phyloP scores from a whole-genome alignment of 2,113 vertebrate species.

The Puma concolor region DNA sequence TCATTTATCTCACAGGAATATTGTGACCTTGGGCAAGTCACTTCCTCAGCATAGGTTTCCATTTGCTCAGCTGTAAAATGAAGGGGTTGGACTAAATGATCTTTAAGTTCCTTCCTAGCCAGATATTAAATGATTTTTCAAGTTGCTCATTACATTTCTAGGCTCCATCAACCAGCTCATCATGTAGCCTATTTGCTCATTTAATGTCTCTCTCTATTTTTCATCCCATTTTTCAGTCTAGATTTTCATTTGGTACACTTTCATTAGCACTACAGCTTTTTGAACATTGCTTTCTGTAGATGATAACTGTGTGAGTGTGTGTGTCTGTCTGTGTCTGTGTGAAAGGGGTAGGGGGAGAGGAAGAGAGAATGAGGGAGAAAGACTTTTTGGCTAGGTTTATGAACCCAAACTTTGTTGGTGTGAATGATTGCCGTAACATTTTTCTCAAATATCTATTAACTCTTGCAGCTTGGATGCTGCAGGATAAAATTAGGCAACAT shows the following conservation, averaged over 20 bases:
- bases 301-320: not conserved
- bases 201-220: slow-evolving; percentile 13
- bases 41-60: not conserved
- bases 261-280: not conserved
- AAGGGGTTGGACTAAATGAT: slow-evolving; percentile 19
- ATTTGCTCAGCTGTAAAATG: slow-evolving; percentile 3
- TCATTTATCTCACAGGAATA: not conserved
- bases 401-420: not conserved
- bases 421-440: not conserved
- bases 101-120: not conserved
- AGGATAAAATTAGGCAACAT: not conserved
- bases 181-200: not conserved
- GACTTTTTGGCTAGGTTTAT: not conserved
- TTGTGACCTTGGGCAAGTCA: slow-evolving; percentile 2
- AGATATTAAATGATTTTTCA: slow-evolving; percentile 66
- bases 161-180: slow-evolving; percentile 56
- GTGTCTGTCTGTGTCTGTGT: not conserved
- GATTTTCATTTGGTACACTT: slow-evolving; percentile 32
- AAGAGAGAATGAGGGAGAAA: not conserved
- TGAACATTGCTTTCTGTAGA: not conserved
- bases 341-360: not conserved
- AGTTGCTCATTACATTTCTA: slow-evolving; percentile 61
- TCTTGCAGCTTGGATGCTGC: not conserved
- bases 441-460: slow-evolving; percentile 41
- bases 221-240: slow-evolving; percentile 17